Conservation (phyloP, 2,113 vertebrate genomes). For the Corydoras sp. region DNA sequence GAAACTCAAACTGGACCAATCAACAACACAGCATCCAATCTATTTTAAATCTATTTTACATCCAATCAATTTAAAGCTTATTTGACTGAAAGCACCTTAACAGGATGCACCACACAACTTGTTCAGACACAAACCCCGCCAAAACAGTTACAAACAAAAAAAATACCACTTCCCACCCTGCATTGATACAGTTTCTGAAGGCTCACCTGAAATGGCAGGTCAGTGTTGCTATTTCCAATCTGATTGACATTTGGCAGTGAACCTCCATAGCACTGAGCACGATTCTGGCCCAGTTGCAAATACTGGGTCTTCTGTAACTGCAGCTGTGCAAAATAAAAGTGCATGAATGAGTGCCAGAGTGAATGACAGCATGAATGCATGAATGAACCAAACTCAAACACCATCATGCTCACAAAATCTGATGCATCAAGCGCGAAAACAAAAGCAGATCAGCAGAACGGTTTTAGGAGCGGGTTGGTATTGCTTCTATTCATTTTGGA, state of each 20-base stretch:
- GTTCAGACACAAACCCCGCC: background rate
- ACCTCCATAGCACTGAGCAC: conserved; percentile 96
- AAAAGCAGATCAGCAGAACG: conserved; percentile 27
- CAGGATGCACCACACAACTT: background rate
- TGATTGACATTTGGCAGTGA: conserved; percentile 98
- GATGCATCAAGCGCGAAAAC: background rate
- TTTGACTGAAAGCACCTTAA: background rate
- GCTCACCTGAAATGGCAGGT: conserved; percentile 98
- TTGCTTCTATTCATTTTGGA: too few relatives aligned
- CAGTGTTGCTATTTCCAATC: conserved; percentile 91
- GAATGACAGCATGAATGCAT: conserved; percentile 59
- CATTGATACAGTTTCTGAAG: conserved; percentile 59
- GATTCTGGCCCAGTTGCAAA: conserved; percentile 95
- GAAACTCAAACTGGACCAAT: background rate
- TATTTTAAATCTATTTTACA: background rate
- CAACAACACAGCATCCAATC: too few relatives aligned
- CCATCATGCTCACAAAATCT: conserved; percentile 9
- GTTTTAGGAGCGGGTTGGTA: too few relatives aligned
- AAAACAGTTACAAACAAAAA: background rate
- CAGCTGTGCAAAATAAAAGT: conserved; percentile 81
- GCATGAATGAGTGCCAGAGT: conserved; percentile 71
- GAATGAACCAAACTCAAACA: conserved; percentile 40
- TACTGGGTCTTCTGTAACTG: conserved; percentile 99
- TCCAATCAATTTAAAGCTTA: background rate
- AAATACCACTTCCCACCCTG: conserved; percentile 40